Evolutionary conservation across 2,113 vertebrate genomes (phyloP).

Genomic region (Cynopterus brachyotis): DNA sequence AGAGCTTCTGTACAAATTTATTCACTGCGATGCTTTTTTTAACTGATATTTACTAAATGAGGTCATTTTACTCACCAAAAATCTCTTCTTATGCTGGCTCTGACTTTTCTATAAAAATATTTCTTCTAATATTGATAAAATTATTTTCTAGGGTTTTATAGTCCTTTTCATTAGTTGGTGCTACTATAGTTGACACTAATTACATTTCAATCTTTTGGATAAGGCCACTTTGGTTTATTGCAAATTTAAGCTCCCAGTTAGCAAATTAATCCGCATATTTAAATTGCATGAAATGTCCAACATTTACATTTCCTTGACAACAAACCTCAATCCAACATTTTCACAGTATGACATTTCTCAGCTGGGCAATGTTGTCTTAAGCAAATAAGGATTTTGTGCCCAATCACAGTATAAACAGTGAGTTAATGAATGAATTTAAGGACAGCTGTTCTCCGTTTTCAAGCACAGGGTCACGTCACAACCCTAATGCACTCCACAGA

Average conservation of each 20-base stretch:
- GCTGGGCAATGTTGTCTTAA: slow-evolving; percentile 21
- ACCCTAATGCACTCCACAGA: background rate
- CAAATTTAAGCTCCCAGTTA: background rate
- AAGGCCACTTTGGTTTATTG: slow-evolving; percentile 45
- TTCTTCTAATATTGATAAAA: slow-evolving; percentile 50
- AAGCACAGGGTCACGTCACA: background rate
- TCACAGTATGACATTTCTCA: slow-evolving; percentile 29
- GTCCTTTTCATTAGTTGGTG: background rate
- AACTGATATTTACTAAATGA: slow-evolving; percentile 6
- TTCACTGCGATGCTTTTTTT: background rate
- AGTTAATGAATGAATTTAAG: slow-evolving; percentile 31
- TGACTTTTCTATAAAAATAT: slow-evolving; percentile 31
- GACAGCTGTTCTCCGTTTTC: slow-evolving; percentile 46
- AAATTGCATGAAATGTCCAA: slow-evolving; percentile 50
- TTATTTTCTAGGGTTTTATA: background rate
- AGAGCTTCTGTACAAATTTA: background rate
- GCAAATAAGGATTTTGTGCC: slow-evolving; percentile 48
- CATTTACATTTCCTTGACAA: slow-evolving; percentile 57
- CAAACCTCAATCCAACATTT: slow-evolving; percentile 31
- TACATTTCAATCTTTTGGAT: slow-evolving; percentile 57
- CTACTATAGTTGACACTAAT: slow-evolving; percentile 45
- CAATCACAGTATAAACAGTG: slow-evolving; percentile 53
- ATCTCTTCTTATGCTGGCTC: background rate
- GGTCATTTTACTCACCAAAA: background rate
- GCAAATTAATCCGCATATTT: slow-evolving; percentile 44